Percentiles rank a stretch among this genome's conserved stretches.
Evolutionary conservation across 2,888 invertebrate genomes (phyloP).

Genomic region (Spicauda simplicius): DNA sequence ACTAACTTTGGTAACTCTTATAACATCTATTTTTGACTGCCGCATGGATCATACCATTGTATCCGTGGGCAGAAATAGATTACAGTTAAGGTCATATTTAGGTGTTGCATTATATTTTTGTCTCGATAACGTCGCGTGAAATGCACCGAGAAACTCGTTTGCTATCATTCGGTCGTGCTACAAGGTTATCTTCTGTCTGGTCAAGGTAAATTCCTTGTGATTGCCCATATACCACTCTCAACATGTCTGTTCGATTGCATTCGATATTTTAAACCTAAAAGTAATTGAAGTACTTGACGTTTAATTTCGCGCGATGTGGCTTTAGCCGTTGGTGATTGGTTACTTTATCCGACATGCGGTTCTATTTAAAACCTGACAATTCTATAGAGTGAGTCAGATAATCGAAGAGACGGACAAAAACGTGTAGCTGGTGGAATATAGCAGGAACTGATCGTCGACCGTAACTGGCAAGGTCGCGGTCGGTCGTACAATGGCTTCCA

Average conservation of each 20-base stretch:
- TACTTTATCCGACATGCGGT: slow-evolving; percentile 52
- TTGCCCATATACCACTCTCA: slow-evolving; percentile 57
- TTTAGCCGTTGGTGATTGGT: slow-evolving; percentile 57
- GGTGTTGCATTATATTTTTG: slow-evolving; percentile 36
- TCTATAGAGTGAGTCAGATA: slow-evolving; percentile 66
- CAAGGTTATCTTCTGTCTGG: slow-evolving; percentile 71
- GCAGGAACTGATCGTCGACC: slow-evolving; percentile 68
- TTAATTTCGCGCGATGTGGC: slow-evolving; percentile 9
- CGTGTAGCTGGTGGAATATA: slow-evolving; percentile 53
- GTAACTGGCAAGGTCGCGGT: slow-evolving; percentile 71
- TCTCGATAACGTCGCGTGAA: slow-evolving; percentile 32
- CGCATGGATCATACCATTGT: slow-evolving; percentile 6
- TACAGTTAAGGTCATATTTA: slow-evolving; percentile 23
- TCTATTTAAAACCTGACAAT: slow-evolving; percentile 66
- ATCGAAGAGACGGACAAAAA: slow-evolving; percentile 65
- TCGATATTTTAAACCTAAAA: slow-evolving; percentile 9
- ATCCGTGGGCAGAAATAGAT: slow-evolving; percentile 3
- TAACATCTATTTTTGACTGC: slow-evolving; percentile 3
- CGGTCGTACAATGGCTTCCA: slow-evolving; percentile 73
- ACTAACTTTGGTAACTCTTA: neutral
- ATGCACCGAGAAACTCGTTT: slow-evolving; percentile 56
- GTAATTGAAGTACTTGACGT: neutral
- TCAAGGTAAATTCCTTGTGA: slow-evolving; percentile 68
- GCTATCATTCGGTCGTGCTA: slow-evolving; percentile 58
- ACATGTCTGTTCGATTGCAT: slow-evolving; percentile 35